Percentiles rank a stretch among this genome's conserved stretches.
phyloP scores from a whole-genome alignment of 2,888 invertebrate genomes.

The Agrilus biguttatus region DNA sequence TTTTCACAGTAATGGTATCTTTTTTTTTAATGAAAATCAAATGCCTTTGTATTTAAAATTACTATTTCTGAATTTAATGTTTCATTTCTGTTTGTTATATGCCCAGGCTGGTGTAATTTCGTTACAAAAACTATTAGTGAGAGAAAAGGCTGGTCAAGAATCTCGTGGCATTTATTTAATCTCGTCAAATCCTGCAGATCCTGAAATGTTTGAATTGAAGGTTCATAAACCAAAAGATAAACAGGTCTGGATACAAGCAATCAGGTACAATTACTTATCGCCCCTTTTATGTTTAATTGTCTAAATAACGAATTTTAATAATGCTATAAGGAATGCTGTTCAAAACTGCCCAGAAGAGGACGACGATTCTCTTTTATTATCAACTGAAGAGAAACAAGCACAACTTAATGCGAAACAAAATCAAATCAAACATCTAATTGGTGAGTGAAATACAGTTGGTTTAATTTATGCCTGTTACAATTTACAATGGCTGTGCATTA shows the following conservation, averaged over 20 bases:
- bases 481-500: background rate
- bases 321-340: constrained; percentile 49
- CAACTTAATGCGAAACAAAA: constrained; percentile 63
- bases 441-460: constrained; percentile 34
- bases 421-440: constrained; percentile 66
- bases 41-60: no score
- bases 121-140: constrained; percentile 76
- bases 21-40: no score
- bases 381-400: constrained; percentile 65
- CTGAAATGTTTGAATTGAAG: constrained; percentile 93
- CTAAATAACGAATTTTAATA: background rate
- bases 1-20: no score
- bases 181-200: constrained; percentile 78
- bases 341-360: constrained; percentile 74
- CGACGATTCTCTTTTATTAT: constrained; percentile 54
- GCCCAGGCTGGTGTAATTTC: constrained; percentile 80
- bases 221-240: constrained; percentile 80
- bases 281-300: background rate
- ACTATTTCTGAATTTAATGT: no score
- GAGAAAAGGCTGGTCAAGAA: constrained; percentile 88
- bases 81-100: constrained; percentile 11
- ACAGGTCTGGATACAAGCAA: constrained; percentile 77
- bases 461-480: background rate
- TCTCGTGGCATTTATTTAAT: constrained; percentile 83
- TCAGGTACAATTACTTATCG: constrained; percentile 38